phyloP scores from a whole-genome alignment of 2,888 invertebrate species.

The Aelia acuminata region DNA sequence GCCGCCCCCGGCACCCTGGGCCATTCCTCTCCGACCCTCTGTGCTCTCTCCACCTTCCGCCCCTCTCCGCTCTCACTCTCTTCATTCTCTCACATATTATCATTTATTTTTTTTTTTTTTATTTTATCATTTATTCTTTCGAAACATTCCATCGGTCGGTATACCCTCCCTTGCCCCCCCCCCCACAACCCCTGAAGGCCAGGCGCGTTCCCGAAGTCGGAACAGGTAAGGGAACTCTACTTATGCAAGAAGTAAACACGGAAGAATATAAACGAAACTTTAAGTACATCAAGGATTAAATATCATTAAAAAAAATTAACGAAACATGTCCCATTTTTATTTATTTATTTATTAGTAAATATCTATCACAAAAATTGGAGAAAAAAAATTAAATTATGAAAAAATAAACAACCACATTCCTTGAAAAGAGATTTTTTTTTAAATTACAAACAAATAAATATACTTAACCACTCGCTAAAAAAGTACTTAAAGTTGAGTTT shows the following conservation, averaged over 20 bases:
- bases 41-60: background rate
- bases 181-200: background rate
- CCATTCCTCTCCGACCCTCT: background rate
- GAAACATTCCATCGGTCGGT: background rate
- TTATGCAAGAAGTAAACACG: background rate
- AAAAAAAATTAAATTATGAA: background rate
- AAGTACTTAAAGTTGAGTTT: slow-evolving; percentile 13
- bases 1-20: slow-evolving; percentile 26
- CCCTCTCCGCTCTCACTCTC: background rate
- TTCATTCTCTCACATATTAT: background rate
- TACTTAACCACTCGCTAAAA: no score
- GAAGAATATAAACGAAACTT: background rate
- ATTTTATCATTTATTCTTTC: background rate
- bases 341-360: no score
- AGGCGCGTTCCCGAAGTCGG: slow-evolving; percentile 1
- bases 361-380: background rate
- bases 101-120: slow-evolving; percentile 20
- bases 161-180: background rate
- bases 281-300: background rate
- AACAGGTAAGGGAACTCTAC: slow-evolving; percentile 25
- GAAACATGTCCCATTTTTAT: background rate
- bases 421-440: no score
- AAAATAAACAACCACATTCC: no score
- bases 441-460: no score
- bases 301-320: background rate